These are phyloP conservation scores for Linyphia triangularis DNA, from an alignment of 2,888 invertebrate genomes.

Conservation along the genomic window DNA sequence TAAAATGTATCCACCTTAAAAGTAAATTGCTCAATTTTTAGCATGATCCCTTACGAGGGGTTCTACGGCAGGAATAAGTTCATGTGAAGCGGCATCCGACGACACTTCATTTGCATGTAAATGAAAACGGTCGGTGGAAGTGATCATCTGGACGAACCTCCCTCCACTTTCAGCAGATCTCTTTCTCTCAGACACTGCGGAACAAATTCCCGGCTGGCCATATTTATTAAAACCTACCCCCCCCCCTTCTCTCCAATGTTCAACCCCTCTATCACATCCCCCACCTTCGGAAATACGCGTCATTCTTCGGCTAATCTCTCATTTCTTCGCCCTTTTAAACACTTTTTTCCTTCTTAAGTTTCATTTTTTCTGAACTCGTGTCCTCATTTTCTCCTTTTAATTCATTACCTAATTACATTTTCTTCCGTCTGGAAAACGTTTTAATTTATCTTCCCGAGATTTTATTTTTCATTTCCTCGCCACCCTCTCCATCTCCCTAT, in stretches of 20 bases:
- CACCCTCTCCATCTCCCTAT: background rate
- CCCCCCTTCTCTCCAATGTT: background rate
- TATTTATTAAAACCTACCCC: conserved; percentile 71
- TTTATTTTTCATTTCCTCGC: conserved; percentile 40
- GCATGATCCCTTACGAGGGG: conserved; percentile 54
- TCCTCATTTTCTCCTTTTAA: conserved; percentile 72
- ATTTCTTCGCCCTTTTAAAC: conserved; percentile 28
- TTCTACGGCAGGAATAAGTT: conserved; percentile 62
- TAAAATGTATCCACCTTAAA: conserved; percentile 41
- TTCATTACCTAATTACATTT: conserved; percentile 75
- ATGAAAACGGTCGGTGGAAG: conserved; percentile 81
- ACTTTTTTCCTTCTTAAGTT: conserved; percentile 2
- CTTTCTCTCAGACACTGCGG: conserved; percentile 56
- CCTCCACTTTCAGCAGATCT: conserved; percentile 47
- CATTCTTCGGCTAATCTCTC: conserved; percentile 66
- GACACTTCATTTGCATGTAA: conserved; percentile 75
- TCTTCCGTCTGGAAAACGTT: conserved; percentile 71
- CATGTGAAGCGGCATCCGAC: conserved; percentile 42
- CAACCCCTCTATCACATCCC: background rate
- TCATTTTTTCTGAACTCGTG: conserved; percentile 41
- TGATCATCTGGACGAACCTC: conserved; percentile 80
- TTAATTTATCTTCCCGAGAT: conserved; percentile 72
- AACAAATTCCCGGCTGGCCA: conserved; percentile 75
- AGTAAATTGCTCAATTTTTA: conserved; percentile 71
- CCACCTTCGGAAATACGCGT: conserved; percentile 14